Percentiles rank a stretch among this genome's conserved stretches.
phyloP scores from a whole-genome alignment of 2,113 vertebrate genomes.

The Epinephelus moara region DNA sequence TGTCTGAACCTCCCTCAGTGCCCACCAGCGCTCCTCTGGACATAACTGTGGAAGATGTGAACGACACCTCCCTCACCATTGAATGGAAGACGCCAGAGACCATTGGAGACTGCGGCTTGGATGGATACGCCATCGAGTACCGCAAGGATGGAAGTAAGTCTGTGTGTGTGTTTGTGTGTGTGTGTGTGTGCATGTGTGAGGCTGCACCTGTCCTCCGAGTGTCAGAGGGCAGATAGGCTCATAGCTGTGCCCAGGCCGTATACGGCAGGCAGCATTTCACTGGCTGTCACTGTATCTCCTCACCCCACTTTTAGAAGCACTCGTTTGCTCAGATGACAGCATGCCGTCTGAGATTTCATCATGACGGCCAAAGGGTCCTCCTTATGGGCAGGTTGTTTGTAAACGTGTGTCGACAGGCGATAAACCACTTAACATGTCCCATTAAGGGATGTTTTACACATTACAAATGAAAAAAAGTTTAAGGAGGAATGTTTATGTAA shows the following conservation, averaged over 20 bases:
- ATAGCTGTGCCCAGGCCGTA: constrained; percentile 66
- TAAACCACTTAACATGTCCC: constrained; percentile 58
- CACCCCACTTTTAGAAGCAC: constrained; percentile 79
- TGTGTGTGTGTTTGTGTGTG: constrained; percentile 2
- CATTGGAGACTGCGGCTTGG: constrained; percentile 82
- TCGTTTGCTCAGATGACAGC: constrained; percentile 70
- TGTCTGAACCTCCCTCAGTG: constrained; percentile 74
- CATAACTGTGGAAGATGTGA: constrained; percentile 89
- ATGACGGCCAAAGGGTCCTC: constrained; percentile 49
- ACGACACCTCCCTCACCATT: constrained; percentile 85
- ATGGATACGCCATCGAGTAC: constrained; percentile 91
- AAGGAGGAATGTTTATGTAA: background rate
- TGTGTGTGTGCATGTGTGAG: constrained; percentile 21
- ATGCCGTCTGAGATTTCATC: constrained; percentile 63
- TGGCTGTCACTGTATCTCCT: constrained; percentile 74
- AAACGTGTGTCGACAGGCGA: constrained; percentile 68
- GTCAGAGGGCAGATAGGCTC: constrained; percentile 78
- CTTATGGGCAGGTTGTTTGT: constrained; percentile 71
- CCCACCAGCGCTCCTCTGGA: constrained; percentile 87
- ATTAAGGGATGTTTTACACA: constrained; percentile 21
- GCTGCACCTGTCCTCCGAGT: constrained; percentile 79
- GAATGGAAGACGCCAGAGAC: constrained; percentile 89
- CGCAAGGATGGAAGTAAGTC: constrained; percentile 91
- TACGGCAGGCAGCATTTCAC: constrained; percentile 73
- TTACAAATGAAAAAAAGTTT: background rate